Evolutionary conservation across 2,113 vertebrate genomes (phyloP), one percentile per base, ranked within the genome.

Genomic region (Megaptera novaeangliae): DNA sequence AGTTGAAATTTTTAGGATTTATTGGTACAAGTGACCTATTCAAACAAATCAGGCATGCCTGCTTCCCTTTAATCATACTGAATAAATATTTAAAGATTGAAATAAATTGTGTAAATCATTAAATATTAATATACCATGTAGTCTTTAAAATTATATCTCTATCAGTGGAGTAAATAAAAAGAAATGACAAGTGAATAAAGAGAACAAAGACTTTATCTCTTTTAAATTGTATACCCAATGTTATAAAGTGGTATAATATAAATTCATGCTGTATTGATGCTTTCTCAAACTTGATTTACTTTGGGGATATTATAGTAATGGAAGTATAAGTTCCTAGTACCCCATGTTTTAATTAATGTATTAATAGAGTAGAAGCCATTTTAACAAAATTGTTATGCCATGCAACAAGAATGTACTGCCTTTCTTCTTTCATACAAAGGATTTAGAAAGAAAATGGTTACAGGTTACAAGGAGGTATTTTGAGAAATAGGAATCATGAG

Each of bases 11-110:
- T 75, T 17, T 57, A 97, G 80, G 63, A 87, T 14, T 87, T 97
- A 92, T 88, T 97, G 4, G 36, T 95, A 87, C 88, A 98, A 72
- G 91, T 98, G 95, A 80, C 77, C 31, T 34, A 91, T 87, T 95
- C 63, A 96, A 21, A 66, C 91, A 61, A 85, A 94, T 97, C 91
- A 97, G 64, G 27, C 86, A 29, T 66, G 4, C 1, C 69, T 27
- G 90, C 95, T 94, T 86, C 75, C 52, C 59, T 44, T 64, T 46
- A 27, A 74, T 97, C 85, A 74, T 34, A 27, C 63, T 88, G 36
- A 59, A 74, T 0, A 4, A 95, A 68, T 61, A 86, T 34, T 34
- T 78, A 49, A n/a, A 55, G 75, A n/a, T 78, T n/a, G 49, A 93
- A 96, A 7, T 94, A 52, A 94, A 88, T 10, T 31, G 89, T 97